Conservation (phyloP, 2,888 invertebrate species). For the Drosophila peninsularis region DNA sequence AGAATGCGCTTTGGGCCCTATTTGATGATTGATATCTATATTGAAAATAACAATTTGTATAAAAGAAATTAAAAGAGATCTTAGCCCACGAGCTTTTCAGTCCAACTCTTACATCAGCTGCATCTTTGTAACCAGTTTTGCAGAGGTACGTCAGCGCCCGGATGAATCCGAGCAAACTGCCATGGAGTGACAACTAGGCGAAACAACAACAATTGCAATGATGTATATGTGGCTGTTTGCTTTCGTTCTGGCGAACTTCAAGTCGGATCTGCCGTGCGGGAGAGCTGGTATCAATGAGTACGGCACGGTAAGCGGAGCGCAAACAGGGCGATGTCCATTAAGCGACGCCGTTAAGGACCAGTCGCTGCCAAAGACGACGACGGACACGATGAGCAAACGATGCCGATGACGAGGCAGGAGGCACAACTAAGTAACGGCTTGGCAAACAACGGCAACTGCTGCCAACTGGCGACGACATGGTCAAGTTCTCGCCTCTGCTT, state of each 20-base stretch:
- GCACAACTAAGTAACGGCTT: slow-evolving; percentile 70
- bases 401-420: slow-evolving; percentile 24
- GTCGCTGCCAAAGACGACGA: slow-evolving; percentile 16
- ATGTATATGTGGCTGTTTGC: slow-evolving; percentile 63
- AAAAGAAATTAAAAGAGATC: too few relatives aligned
- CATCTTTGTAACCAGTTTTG: slow-evolving; percentile 31
- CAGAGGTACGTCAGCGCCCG: slow-evolving; percentile 34
- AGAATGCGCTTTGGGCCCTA: too few relatives aligned
- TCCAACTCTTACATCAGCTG: slow-evolving; percentile 1
- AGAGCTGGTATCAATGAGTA: slow-evolving; percentile 72
- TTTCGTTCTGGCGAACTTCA: slow-evolving; percentile 43
- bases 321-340: slow-evolving; percentile 64
- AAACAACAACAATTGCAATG: slow-evolving; percentile 11
- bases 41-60: too few relatives aligned
- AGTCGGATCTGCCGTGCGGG: slow-evolving; percentile 22
- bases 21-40: too few relatives aligned
- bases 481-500: slow-evolving; percentile 69
- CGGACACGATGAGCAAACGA: slow-evolving; percentile 23
- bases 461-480: slow-evolving; percentile 62
- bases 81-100: too few relatives aligned
- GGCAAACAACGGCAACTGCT: slow-evolving; percentile 68
- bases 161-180: slow-evolving; percentile 26
- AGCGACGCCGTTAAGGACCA: slow-evolving; percentile 55
- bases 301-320: slow-evolving; percentile 65
- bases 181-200: slow-evolving; percentile 4